Conservation (phyloP, 2,113 vertebrate species). For the Solea solea region DNA sequence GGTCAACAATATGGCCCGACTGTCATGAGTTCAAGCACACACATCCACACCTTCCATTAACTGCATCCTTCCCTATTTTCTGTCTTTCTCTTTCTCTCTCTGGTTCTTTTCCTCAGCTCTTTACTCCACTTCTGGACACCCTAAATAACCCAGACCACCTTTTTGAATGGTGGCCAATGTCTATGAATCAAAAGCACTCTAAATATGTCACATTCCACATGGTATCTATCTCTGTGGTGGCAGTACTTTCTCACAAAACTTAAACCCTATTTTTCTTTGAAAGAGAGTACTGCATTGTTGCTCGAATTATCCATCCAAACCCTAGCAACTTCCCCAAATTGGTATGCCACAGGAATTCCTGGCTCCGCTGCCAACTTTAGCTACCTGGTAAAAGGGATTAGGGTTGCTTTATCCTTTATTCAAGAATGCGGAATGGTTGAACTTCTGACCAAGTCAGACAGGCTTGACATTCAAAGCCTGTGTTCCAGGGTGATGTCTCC, state of each 20-base stretch:
- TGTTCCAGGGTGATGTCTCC: constrained; percentile 63
- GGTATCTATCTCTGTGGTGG: constrained; percentile 63
- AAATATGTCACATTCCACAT: constrained; percentile 68
- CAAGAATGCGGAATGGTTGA: constrained; percentile 88
- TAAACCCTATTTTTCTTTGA: constrained; percentile 79
- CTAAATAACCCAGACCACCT: constrained; percentile 26
- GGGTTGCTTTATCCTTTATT: constrained; percentile 85
- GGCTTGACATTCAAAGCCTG: constrained; percentile 72
- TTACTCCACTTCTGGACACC: constrained; percentile 26
- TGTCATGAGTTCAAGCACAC: constrained; percentile 50
- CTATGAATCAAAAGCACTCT: constrained; percentile 50
- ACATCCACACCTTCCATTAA: constrained; percentile 31
- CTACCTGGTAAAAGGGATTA: constrained; percentile 91
- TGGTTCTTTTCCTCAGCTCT: constrained; percentile 8
- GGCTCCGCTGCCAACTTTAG: constrained; percentile 81
- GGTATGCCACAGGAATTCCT: constrained; percentile 87
- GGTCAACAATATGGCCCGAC: constrained; percentile 26
- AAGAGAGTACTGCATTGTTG: constrained; percentile 79
- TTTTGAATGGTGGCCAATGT: constrained; percentile 23
- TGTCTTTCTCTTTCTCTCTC: neutral
- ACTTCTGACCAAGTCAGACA: constrained; percentile 85
- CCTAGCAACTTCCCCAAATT: constrained; percentile 85
- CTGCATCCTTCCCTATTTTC: neutral
- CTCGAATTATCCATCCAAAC: constrained; percentile 80
- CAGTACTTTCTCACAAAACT: constrained; percentile 78